phyloP scores from a whole-genome alignment of 1,140 invertebrate genomes.

The Diorhabda elongata region DNA sequence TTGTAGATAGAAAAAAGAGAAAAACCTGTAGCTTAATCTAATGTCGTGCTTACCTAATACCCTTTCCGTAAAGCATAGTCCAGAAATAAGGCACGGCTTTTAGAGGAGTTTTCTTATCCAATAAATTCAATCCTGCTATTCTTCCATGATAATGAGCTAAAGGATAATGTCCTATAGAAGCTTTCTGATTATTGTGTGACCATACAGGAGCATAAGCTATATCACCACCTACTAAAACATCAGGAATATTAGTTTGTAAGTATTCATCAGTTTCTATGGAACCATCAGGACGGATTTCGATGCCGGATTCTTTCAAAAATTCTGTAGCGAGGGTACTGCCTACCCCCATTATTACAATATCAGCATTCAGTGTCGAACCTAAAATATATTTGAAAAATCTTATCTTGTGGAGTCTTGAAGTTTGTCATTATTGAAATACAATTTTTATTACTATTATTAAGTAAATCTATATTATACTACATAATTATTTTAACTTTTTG shows the following conservation, averaged over 20 bases:
- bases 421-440: too few species aligned
- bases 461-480: too few species aligned
- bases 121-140: slow-evolving; percentile 80
- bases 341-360: slow-evolving; percentile 79
- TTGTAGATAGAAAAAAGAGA: too few species aligned
- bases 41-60: slow-evolving; percentile 49
- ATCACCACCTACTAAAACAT: slow-evolving; percentile 86
- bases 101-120: slow-evolving; percentile 56
- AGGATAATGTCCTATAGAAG: slow-evolving; percentile 84
- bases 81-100: slow-evolving; percentile 87
- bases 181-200: slow-evolving; percentile 55
- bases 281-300: slow-evolving; percentile 66
- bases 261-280: slow-evolving; percentile 67
- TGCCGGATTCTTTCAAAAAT: slow-evolving; percentile 69
- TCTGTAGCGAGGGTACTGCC: slow-evolving; percentile 77
- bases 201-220: slow-evolving; percentile 86
- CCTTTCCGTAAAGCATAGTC: slow-evolving; percentile 84
- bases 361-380: slow-evolving; percentile 64
- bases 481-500: too few species aligned
- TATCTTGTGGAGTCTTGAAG: too few species aligned
- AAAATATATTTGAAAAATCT: not conserved
- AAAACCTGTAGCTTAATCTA: too few species aligned
- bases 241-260: slow-evolving; percentile 71
- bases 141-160: slow-evolving; percentile 86
- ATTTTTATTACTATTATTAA: too few species aligned